These are phyloP conservation scores for Alloscopus bannaensis DNA, from an alignment of 2,888 invertebrate species.

Conservation along the genomic window DNA sequence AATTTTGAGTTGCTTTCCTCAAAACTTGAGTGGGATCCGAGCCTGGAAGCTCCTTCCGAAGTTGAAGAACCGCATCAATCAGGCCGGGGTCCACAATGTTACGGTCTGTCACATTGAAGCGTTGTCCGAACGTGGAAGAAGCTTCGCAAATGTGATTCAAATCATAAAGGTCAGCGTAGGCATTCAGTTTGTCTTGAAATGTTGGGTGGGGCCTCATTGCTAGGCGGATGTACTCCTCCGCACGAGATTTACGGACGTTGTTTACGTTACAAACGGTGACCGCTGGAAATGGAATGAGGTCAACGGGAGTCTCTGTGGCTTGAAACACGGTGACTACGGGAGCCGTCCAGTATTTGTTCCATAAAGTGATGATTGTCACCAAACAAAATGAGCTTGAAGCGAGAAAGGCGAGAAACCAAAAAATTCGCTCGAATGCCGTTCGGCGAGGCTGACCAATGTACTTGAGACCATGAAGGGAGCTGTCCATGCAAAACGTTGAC, in stretches of 20 bases:
- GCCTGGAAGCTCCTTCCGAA: slow-evolving; percentile 13
- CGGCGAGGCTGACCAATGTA: slow-evolving; percentile 61
- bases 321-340: slow-evolving; percentile 70
- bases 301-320: slow-evolving; percentile 61
- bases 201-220: too few relatives aligned
- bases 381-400: slow-evolving; percentile 41
- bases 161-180: slow-evolving; percentile 47
- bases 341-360: slow-evolving; percentile 62
- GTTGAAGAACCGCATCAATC: slow-evolving; percentile 23
- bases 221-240: slow-evolving; percentile 60
- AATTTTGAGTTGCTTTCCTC: slow-evolving; percentile 82
- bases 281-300: slow-evolving; percentile 70
- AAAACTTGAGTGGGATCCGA: slow-evolving; percentile 37
- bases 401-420: slow-evolving; percentile 66
- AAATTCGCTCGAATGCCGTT: slow-evolving; percentile 64
- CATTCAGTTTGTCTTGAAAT: background rate
- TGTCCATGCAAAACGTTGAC: slow-evolving; percentile 47
- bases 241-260: slow-evolving; percentile 64
- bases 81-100: slow-evolving; percentile 13
- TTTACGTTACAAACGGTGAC: slow-evolving; percentile 71
- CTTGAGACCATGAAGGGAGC: slow-evolving; percentile 62
- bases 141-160: slow-evolving; percentile 68
- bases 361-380: slow-evolving; percentile 59
- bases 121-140: slow-evolving; percentile 60
- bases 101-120: slow-evolving; percentile 62